Base-by-base conservation (phyloP, 2,888 invertebrate genomes). In the Gnatocerus cornutus region DNA sequence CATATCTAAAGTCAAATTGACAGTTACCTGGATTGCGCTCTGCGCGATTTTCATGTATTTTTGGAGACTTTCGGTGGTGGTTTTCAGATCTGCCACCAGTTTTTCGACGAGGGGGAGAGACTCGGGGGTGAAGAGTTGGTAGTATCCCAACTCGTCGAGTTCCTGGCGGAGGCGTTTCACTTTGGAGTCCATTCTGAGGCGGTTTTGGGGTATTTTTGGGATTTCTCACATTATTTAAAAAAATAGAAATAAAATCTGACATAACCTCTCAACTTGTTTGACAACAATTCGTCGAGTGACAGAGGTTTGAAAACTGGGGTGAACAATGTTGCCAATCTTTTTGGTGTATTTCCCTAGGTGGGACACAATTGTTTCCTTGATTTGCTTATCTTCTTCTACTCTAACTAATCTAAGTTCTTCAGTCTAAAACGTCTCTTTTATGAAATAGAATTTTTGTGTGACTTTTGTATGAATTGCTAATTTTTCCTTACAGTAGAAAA, bases 61-160 rank as follows among this genome's bases (percentile, higher is more conserved):
- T 80, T 94, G 92, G 62, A 96, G 87, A 80, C 92, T 95, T 75
- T 93, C 92, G n/a, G 95, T 96, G 6, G 96, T 96, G 82, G 93
- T 92, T 70, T 96, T 87, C 68, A 97, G 88, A 85, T 97, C 97
- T 46, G 91, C 90, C 61, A 96, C 86, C 68, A 97, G 84, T 80
- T 90, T 90, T 84, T 94, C 92, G 74, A 96, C 93, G 72, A 97
- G 85, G 37, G 94, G 92, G 41, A 96, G 87, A 46, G 92, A 91
- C 72, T 96, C 94, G 9, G 92, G 84, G 0, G 91, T 91, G 71
- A 97, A 86, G 0, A 90, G 86, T 79, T 95, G 92, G 46, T 88
- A 89, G 81, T 96, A 97, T 0, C 97, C 97, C 72, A 96, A 87
- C 69, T 91, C 90, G 84, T 96, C 93, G 39, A 97, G 87, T 80